Base-by-base conservation (phyloP, 1,140 invertebrate species). In the Triops cancriformis region DNA sequence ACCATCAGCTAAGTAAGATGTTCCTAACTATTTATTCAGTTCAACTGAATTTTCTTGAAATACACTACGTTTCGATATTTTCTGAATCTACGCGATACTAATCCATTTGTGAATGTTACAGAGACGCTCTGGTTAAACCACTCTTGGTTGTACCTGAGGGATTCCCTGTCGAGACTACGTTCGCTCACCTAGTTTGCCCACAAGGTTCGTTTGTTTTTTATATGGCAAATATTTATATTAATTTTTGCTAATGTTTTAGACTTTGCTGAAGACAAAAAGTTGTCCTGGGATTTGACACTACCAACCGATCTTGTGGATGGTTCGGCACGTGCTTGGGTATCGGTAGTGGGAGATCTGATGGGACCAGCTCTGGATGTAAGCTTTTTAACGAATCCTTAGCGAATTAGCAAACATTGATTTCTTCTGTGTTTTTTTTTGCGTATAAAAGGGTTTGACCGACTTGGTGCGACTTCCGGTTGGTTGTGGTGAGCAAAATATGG, bases 401-500 rank as follows among this genome's bases (percentile, higher is more conserved):
- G n/a, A n/a, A n/a, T n/a, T n/a, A n/a, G n/a, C n/a, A n/a, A n/a
- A n/a, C n/a, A n/a, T n/a, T n/a, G n/a, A n/a, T n/a, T n/a, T n/a
- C n/a, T n/a, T n/a, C n/a, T n/a, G n/a, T n/a, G n/a, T n/a, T n/a
- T n/a, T n/a, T n/a, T n/a, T n/a, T n/a, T n/a, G n/a, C n/a, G n/a
- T n/a, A n/a, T n/a, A n/a, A n/a, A 28, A 79, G 78, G 77, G 77
- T 79, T 82, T 90, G 0, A 88, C 89, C 5, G 85, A 85, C 7
- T 83, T 91, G 0, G 86, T 90, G 5, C 81, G 83, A 5, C 79
- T 91, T n/a, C 90, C 90, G 0, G 87, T 87, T 64, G 90, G 90
- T 1, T 94, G 91, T 81, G 92, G 93, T 0, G 93, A 95, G 82
- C 93, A 95, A 84, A 95, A 94, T 83, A 92, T 95, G 91, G 86